Percentiles rank a stretch among this genome's conserved stretches.
These are phyloP conservation scores for Cervus canadensis DNA, from an alignment of 2,113 vertebrate species.

Conservation along the genomic window DNA sequence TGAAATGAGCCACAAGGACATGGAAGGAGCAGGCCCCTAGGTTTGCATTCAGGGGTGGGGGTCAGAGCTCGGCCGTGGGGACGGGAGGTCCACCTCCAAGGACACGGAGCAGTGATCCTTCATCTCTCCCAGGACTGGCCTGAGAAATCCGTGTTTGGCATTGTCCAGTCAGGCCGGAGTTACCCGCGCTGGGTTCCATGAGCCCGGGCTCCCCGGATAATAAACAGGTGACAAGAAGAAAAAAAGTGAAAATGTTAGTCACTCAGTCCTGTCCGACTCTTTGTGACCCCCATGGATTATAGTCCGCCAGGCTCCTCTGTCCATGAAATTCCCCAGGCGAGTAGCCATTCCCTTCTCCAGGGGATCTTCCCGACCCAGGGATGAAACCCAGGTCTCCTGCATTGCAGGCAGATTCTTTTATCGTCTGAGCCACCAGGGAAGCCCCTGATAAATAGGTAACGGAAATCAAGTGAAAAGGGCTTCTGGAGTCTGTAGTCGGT, in stretches of 20 bases:
- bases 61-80: rapidly evolving
- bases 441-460: not conserved
- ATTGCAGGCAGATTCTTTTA: not conserved
- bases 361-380: not conserved
- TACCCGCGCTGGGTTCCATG: not conserved
- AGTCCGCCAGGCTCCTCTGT: not conserved
- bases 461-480: not conserved
- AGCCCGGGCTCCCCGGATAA: not conserved
- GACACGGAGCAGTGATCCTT: not conserved
- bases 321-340: not conserved
- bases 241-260: not conserved
- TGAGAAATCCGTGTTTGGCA: rapidly evolving
- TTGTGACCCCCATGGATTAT: not conserved
- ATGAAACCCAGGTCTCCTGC: not conserved
- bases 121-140: not conserved
- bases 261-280: not conserved
- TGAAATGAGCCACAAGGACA: not conserved
- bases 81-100: not conserved
- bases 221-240: not conserved
- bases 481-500: not conserved
- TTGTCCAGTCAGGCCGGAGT: not conserved
- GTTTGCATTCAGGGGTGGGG: not conserved
- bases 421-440: not conserved
- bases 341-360: not conserved
- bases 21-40: not conserved